Base-by-base conservation (phyloP, 2,797 vertebrate genomes). In the Dicrostonyx torquatus region DNA sequence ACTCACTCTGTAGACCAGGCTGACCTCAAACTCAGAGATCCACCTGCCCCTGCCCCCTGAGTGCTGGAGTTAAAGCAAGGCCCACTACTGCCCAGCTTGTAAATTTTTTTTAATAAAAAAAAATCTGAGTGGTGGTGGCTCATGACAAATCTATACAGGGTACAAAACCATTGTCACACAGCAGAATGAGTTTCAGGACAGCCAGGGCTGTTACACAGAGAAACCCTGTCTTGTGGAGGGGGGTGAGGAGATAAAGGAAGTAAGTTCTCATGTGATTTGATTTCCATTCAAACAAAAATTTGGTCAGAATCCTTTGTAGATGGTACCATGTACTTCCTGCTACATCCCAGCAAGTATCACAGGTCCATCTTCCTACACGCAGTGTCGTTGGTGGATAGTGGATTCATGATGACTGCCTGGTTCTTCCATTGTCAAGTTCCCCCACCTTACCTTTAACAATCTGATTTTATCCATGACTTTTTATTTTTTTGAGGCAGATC, bases 391-490 rank as follows among this genome's bases (percentile, higher is more conserved):
- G 66, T 45, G 5, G 6, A 45, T 18, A n/a, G 24, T 72, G 45
- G 37, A 26, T 40, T 90, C 78, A 43, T 55, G 13, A 45, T 26
- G 48, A 53, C n/a, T 76, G 34, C 31, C 34, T 75, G 58, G 85
- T 14, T 70, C 76, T 68, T 78, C 58, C 55, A 18, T 24, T 18
- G 22, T 90, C 73, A 77, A 66, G 50, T 77, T 89, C 2, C 0
- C 60, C 43, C 15, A 68, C 37, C 62, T 45, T 45, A 53, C 20
- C 62, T 68, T 85, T 37, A 24, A 24, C 45, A 50, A 86, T 70
- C 77, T 90, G 37, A 68, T 45, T 87, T n/a, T 48, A 68, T 79
- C 29, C 22, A 91, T 92, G 53, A 89, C 83, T 87, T 94, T 78
- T 87, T 60, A 5, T 11, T 55, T 37, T 31, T 34, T 83, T 84